Percentiles rank a stretch among this genome's conserved stretches.
phyloP scores from a whole-genome alignment of 2,888 invertebrate genomes.

The Neelides folsomi region DNA sequence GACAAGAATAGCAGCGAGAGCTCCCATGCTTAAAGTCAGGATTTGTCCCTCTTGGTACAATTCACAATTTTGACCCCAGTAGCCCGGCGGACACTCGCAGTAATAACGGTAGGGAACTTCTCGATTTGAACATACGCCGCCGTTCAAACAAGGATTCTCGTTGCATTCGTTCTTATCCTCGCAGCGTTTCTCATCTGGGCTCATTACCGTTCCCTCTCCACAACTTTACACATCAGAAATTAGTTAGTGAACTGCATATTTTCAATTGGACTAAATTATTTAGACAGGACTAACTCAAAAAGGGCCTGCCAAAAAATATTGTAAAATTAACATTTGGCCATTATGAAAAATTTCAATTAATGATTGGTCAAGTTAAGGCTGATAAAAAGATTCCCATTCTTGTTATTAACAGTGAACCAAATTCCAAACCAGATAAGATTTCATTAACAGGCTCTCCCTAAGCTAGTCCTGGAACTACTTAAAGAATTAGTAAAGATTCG shows the following conservation, averaged over 20 bases:
- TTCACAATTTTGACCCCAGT: constrained; percentile 89
- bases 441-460: not conserved
- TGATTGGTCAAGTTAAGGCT: too few relatives aligned
- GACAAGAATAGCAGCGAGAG: constrained; percentile 91
- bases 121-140: constrained; percentile 81
- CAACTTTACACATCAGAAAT: constrained; percentile 48
- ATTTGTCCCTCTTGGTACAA: constrained; percentile 87
- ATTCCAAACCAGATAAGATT: constrained; percentile 3
- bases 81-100: constrained; percentile 82
- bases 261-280: too few relatives aligned
- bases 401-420: too few relatives aligned
- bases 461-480: not conserved
- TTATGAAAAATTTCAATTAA: too few relatives aligned
- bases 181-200: constrained; percentile 81
- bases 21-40: constrained; percentile 89
- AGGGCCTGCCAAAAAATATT: too few relatives aligned
- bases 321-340: not conserved
- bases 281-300: too few relatives aligned
- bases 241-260: not conserved
- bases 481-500: not conserved
- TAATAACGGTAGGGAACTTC: constrained; percentile 72
- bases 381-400: too few relatives aligned
- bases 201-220: constrained; percentile 81
- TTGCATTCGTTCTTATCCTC: constrained; percentile 91
- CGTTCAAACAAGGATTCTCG: constrained; percentile 84